These are phyloP conservation scores for Catocala nupta DNA, from an alignment of 2,888 invertebrate species.

Conservation along the genomic window DNA sequence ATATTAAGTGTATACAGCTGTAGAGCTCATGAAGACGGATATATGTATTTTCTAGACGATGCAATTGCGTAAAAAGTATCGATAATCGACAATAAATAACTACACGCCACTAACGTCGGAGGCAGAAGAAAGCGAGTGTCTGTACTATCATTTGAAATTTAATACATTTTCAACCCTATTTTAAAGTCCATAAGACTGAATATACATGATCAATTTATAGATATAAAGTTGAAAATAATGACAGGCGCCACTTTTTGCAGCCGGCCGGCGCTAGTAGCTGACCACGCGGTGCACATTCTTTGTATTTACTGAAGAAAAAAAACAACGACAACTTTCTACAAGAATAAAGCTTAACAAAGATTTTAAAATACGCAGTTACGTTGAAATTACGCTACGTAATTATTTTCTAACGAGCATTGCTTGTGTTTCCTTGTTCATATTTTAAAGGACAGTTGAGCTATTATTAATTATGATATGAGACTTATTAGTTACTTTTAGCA, in stretches of 20 bases:
- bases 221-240: conserved; percentile 48
- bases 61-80: background rate
- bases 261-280: conserved; percentile 55
- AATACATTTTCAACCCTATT: conserved; percentile 12
- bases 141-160: conserved; percentile 8
- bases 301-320: conserved; percentile 46
- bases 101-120: conserved; percentile 8
- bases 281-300: conserved; percentile 66
- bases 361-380: conserved; percentile 5
- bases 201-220: conserved; percentile 6
- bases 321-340: conserved; percentile 56
- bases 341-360: conserved; percentile 31
- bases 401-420: conserved; percentile 8
- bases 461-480: too few species aligned
- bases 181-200: background rate
- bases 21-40: too few species aligned
- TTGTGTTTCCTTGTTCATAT: conserved; percentile 1
- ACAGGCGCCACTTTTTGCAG: conserved; percentile 62
- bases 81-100: background rate
- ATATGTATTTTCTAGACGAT: too few species aligned
- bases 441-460: background rate
- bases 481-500: too few species aligned
- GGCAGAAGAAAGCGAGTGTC: conserved; percentile 15
- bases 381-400: conserved; percentile 7
- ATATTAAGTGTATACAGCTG: too few species aligned